Evolutionary conservation across 2,888 invertebrate species (phyloP).

Genomic region (Scaptodrosophila latifasciaeformis): DNA sequence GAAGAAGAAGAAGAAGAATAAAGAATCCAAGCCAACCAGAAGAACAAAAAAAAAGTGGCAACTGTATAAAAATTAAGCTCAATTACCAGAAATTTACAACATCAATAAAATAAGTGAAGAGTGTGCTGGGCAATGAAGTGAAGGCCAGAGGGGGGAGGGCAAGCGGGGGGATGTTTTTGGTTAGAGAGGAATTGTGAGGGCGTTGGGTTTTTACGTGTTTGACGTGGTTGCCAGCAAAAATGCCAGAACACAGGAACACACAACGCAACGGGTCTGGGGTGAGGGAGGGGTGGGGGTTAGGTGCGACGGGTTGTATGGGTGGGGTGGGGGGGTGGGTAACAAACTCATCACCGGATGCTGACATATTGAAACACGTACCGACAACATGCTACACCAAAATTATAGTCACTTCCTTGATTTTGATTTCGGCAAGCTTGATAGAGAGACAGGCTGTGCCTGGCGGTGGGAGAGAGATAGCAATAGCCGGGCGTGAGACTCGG

Average conservation of each 20-base stretch:
- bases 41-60: too few relatives aligned
- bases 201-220: constrained; percentile 32
- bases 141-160: background rate
- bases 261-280: too few relatives aligned
- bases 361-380: constrained; percentile 72
- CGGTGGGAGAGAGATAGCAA: too few relatives aligned
- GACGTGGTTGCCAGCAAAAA: constrained; percentile 17
- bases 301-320: constrained; percentile 12
- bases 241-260: too few relatives aligned
- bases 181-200: background rate
- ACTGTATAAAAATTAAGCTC: constrained; percentile 69
- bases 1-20: too few relatives aligned
- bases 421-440: too few relatives aligned
- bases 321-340: constrained; percentile 27
- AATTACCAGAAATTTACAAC: constrained; percentile 70
- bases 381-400: constrained; percentile 73
- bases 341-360: constrained; percentile 68
- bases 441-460: too few relatives aligned
- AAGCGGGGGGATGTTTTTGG: background rate
- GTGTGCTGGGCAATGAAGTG: constrained; percentile 42
- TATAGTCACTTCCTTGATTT: constrained; percentile 72
- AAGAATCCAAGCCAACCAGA: too few relatives aligned
- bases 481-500: background rate
- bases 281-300: background rate
- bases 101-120: constrained; percentile 69